These are phyloP conservation scores for Sphenodon punctatus DNA, from an alignment of 2,797 vertebrate genomes.

Conservation along the genomic window DNA sequence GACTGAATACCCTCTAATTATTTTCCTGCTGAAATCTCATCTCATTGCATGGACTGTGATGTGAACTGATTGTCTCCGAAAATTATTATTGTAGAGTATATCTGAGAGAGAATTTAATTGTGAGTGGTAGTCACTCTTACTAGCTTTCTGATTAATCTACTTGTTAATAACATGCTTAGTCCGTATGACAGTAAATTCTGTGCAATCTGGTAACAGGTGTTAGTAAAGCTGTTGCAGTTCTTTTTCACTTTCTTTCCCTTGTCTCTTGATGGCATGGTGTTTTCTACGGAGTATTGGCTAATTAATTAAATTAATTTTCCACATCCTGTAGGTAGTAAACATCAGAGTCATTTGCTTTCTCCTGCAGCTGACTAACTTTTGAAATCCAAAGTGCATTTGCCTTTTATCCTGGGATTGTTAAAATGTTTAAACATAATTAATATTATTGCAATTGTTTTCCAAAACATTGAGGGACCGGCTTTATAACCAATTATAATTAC, in stretches of 20 bases:
- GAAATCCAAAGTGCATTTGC: background rate
- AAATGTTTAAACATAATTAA: constrained; percentile 30
- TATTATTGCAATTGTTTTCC: constrained; percentile 34
- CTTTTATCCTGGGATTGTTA: constrained; percentile 22
- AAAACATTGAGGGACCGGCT: constrained; percentile 15
- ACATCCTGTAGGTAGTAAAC: background rate
- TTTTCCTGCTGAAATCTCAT: background rate
- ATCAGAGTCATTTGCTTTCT: constrained; percentile 15
- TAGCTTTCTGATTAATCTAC: background rate
- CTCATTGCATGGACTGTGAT: background rate
- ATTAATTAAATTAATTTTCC: constrained; percentile 18
- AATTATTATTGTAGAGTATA: background rate
- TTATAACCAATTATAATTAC: constrained; percentile 45
- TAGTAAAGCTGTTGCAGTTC: background rate
- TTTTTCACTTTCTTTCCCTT: background rate
- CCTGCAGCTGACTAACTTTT: background rate
- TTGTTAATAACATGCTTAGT: background rate
- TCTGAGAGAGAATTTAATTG: background rate
- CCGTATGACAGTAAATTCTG: background rate
- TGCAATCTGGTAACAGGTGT: background rate
- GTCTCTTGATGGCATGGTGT: background rate
- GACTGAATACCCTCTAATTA: background rate
- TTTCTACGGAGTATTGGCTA: background rate
- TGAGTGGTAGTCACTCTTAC: background rate
- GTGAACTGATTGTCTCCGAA: background rate